phyloP scores from a whole-genome alignment of 1,140 invertebrate species.

The Charaxes varanes region DNA sequence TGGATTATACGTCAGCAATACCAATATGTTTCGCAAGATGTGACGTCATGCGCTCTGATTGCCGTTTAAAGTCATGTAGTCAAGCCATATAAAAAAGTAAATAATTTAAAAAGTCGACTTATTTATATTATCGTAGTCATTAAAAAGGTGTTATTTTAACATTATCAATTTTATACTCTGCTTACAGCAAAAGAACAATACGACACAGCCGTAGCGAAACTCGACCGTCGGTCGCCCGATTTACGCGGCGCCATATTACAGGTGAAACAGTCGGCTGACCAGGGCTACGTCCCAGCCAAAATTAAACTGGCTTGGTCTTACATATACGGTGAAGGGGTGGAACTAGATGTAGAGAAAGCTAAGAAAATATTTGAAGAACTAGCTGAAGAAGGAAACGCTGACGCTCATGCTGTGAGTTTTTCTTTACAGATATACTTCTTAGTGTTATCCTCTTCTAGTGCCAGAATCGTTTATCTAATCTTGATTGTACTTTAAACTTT shows the following conservation, averaged over 20 bases:
- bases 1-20: no score
- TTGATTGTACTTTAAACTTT: no score
- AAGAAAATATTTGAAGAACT: slow-evolving; percentile 86
- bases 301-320: slow-evolving; percentile 90
- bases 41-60: no score
- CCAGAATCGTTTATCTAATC: no score
- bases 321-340: slow-evolving; percentile 85
- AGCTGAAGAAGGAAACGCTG: slow-evolving; percentile 84
- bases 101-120: no score
- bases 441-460: no score
- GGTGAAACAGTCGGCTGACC: slow-evolving; percentile 82
- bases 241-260: slow-evolving; percentile 79
- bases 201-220: slow-evolving; percentile 77
- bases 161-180: no score
- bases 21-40: no score
- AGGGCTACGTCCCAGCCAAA: slow-evolving; percentile 86
- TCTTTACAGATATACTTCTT: neutral
- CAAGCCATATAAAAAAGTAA: no score
- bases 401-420: slow-evolving; percentile 88
- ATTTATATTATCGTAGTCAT: no score
- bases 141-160: no score
- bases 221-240: slow-evolving; percentile 79
- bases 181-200: slow-evolving; percentile 79
- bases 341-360: slow-evolving; percentile 85
- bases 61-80: no score